These are phyloP conservation scores for Lydus trimaculatus DNA, from an alignment of 2,888 invertebrate species.

Conservation along the genomic window DNA sequence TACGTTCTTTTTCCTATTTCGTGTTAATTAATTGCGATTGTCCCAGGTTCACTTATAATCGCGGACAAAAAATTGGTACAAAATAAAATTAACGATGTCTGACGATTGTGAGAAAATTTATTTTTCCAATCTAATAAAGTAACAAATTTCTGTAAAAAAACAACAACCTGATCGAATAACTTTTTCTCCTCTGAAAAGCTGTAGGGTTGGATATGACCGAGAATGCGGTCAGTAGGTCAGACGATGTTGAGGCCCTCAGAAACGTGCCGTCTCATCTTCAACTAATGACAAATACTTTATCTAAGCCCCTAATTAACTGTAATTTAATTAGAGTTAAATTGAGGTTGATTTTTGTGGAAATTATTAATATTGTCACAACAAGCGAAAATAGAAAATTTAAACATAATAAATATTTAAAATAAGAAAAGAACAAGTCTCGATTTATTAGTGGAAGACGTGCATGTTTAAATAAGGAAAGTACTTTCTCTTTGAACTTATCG, in stretches of 20 bases:
- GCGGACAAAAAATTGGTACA: neutral
- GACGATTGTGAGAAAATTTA: neutral
- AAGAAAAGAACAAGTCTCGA: neutral
- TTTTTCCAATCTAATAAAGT: neutral
- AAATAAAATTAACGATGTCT: constrained; percentile 5
- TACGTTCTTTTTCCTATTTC: neutral
- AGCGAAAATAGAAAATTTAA: neutral
- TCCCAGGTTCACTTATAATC: neutral
- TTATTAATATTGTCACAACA: neutral
- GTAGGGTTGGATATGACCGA: neutral
- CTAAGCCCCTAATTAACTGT: neutral
- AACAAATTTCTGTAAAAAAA: neutral
- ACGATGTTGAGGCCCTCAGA: neutral
- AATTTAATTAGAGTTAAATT: neutral
- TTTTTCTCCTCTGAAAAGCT: neutral
- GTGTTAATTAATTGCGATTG: neutral
- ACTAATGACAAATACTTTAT: neutral
- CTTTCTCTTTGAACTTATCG: constrained; percentile 14
- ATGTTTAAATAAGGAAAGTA: constrained; percentile 19
- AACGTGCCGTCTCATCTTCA: neutral
- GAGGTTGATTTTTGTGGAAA: neutral
- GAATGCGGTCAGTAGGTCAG: constrained; percentile 28
- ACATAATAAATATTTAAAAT: neutral
- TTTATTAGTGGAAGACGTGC: constrained; percentile 24
- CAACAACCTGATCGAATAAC: neutral